Base-by-base conservation (phyloP, 1,140 invertebrate genomes). In the Reticulitermes speratus region DNA sequence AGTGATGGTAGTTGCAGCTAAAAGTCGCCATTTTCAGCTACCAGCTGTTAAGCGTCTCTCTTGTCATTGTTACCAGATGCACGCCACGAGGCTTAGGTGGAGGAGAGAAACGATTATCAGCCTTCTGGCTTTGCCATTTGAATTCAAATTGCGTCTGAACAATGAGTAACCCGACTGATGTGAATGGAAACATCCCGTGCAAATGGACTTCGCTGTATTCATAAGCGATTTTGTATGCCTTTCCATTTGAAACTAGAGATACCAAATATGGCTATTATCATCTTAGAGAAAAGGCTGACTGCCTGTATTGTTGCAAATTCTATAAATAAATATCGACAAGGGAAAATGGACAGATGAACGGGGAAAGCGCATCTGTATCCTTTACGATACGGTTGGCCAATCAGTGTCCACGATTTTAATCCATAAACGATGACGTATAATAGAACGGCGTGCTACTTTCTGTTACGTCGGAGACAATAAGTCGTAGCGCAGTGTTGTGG, bases 121-220 rank as follows among this genome's bases (percentile, higher is more conserved):
- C 65, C 65, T 75, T 75, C 65, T 75, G 65, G 65, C 65, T 75
- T 75, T 75, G 65, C 7, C 65, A 75, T 75, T 75, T 75, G 65
- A 75, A 75, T 75, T 75, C 65, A 75, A 75, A 75, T 75, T 75
- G 65, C 65, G n/a, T 75, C 25, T 75, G 65, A 30, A 75, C 65
- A 75, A 75, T 75, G 19, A 12, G 52, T 21, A 30, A 75, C 65
- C 65, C 65, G 65, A 75, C 65, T 25, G 25, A 30, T 25, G 65
- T 75, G 65, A 75, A 75, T 75, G 65, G 65, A 25, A 75, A n/a
- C 65, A 8, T 30, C 65, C 65, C 65, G n/a, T 75, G 14, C n/a
- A 75, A 30, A 75, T 75, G 65, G 65, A 75, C 65, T 75, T 11
- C n/a, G 8, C 14, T 75, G 65, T 75, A 75, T 75, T 75, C 65